Base-by-base conservation (phyloP, 2,888 invertebrate species). In the Chrysolina haemoptera region DNA sequence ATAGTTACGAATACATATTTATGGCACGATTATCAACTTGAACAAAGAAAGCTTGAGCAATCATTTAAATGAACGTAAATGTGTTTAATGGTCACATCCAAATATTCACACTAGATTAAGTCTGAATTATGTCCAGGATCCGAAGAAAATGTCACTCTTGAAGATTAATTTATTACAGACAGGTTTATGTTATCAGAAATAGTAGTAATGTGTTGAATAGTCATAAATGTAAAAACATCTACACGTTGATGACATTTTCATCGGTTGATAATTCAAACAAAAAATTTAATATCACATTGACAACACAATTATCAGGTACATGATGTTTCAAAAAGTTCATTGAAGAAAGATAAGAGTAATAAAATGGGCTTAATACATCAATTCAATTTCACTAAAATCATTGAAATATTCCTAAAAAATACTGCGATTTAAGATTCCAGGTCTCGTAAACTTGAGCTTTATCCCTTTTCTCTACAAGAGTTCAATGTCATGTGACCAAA, bases 81-180 rank as follows among this genome's bases (percentile, higher is more conserved):
- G 50, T 50, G 18, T 18, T 50, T 16, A 50, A n/a, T 14, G 48
- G n/a, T 14, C 3, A 50, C 9, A 50, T 50, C 18, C 18, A 50
- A 50, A 2, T 50, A 14, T 50, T n/a, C 50, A 50, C 50, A 50
- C 18, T 16, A n/a, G n/a, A 50, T 50, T 50, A 50, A 50, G n/a
- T 18, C 3, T 43, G 43, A 50, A 50, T 18, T 18, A 18, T 18
- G 6, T 50, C n/a, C n/a, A 16, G 18, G 5, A 12, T 18, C 50
- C 18, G 50, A 18, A 50, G 50, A 50, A 50, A 50, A 50, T 50
- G 50, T n/a, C 50, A 50, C n/a, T 16, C 9, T 16, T 9, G n/a
- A 16, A 50, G n/a, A 50, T 1, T 14, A 35, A 35, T 8, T 3
- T 35, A 6, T 35, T 8, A 35, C 4, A 3, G 35, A 35, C 35